Conservation (phyloP, 2,113 vertebrate species). For the Hyla sarda region DNA sequence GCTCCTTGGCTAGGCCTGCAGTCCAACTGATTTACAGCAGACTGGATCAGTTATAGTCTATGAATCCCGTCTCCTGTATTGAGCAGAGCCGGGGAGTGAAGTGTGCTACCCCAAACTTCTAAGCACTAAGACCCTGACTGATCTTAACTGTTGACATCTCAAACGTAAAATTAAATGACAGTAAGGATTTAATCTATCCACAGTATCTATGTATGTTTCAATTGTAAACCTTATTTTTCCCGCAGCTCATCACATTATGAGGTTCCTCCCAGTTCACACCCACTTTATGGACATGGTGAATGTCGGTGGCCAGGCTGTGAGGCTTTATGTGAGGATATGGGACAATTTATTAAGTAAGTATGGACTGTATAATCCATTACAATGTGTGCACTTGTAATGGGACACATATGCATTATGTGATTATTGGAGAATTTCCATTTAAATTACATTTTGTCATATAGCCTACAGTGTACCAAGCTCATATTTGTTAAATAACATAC, state of each 20-base stretch:
- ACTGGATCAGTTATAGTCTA: too few relatives aligned
- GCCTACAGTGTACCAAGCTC: too few relatives aligned
- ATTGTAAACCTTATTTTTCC: neutral
- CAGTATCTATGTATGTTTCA: neutral
- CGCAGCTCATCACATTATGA: conserved; percentile 82
- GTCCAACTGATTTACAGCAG: too few relatives aligned
- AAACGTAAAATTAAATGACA: too few relatives aligned
- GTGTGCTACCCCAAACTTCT: too few relatives aligned
- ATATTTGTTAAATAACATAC: too few relatives aligned
- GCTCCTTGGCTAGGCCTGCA: too few relatives aligned
- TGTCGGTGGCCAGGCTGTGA: conserved; percentile 99
- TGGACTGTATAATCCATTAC: neutral
- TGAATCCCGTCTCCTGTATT: too few relatives aligned
- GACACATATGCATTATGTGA: neutral
- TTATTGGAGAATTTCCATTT: neutral
- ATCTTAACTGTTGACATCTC: too few relatives aligned
- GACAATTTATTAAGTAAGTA: conserved; percentile 97
- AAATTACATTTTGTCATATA: neutral
- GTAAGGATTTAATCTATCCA: too few relatives aligned
- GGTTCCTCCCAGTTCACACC: conserved; percentile 90
- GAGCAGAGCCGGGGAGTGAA: too few relatives aligned
- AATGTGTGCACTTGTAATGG: neutral
- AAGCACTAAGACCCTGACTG: too few relatives aligned
- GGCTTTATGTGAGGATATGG: conserved; percentile 98
- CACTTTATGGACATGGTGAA: conserved; percentile 96